phyloP scores from a whole-genome alignment of 2,888 invertebrate species.

The Hydropsyche betteni region DNA sequence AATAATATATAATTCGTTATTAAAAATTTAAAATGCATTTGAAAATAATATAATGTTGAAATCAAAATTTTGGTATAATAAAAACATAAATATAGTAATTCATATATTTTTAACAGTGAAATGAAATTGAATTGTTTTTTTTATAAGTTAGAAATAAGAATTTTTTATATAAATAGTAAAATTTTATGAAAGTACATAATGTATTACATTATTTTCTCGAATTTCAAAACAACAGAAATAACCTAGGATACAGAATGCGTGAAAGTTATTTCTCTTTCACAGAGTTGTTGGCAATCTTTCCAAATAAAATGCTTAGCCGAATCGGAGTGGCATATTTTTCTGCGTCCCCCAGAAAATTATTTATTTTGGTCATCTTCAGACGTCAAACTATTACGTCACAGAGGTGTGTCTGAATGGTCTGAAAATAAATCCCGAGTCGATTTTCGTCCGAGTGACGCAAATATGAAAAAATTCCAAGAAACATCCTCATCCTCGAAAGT shows the following conservation, averaged over 20 bases:
- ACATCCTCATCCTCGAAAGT: conserved; percentile 1
- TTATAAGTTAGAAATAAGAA: too few relatives aligned
- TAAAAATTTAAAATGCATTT: too few relatives aligned
- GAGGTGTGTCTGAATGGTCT: conserved; percentile 30
- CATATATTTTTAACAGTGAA: too few relatives aligned
- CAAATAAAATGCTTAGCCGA: conserved; percentile 14
- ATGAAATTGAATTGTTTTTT: too few relatives aligned
- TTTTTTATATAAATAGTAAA: too few relatives aligned
- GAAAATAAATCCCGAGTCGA: background rate
- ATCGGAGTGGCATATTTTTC: conserved; percentile 13
- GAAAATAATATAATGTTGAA: too few relatives aligned
- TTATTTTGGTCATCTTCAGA: background rate
- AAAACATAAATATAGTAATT: background rate
- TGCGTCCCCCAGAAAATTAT: background rate
- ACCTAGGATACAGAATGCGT: background rate
- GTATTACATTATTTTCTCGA: too few relatives aligned
- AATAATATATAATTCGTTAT: too few relatives aligned
- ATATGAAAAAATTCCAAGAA: background rate
- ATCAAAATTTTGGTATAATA: too few relatives aligned
- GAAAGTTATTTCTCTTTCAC: conserved; percentile 17
- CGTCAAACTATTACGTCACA: conserved; percentile 40
- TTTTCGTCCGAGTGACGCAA: conserved; percentile 9
- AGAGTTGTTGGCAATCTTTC: conserved; percentile 18
- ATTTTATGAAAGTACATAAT: too few relatives aligned
- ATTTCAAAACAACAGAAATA: background rate